Percentiles rank a stretch among this genome's conserved stretches.
Evolutionary conservation across 2,888 invertebrate genomes (phyloP).

Genomic region (Emesis furor): DNA sequence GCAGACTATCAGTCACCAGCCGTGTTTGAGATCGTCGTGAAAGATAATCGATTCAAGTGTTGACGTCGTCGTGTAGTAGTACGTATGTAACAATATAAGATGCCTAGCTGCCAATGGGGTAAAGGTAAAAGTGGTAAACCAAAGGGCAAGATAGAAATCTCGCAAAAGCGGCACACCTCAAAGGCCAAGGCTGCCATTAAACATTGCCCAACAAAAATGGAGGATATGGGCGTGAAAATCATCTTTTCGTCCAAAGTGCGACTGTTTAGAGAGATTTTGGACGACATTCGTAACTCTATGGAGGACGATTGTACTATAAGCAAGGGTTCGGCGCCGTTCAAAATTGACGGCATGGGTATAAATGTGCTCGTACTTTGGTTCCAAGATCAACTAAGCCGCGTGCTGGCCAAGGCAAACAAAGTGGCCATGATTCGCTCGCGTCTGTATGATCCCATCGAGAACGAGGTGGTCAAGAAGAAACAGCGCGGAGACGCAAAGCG

Average conservation of each 20-base stretch:
- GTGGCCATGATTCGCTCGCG: constrained; percentile 6
- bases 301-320: too few species aligned
- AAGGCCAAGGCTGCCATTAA: neutral
- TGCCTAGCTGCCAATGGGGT: neutral
- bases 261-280: too few species aligned
- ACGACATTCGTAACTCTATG: neutral
- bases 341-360: neutral
- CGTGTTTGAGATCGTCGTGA: constrained; percentile 12
- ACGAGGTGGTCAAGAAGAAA: neutral
- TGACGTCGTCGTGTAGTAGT: neutral
- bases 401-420: constrained; percentile 3
- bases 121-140: neutral
- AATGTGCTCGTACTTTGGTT: constrained; percentile 1
- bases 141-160: neutral
- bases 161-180: neutral
- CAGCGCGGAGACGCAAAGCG: neutral
- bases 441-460: neutral
- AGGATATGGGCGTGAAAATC: neutral
- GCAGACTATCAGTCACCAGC: constrained; percentile 5
- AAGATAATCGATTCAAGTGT: constrained; percentile 14
- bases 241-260: too few species aligned
- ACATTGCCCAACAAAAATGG: neutral
- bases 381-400: constrained; percentile 3
- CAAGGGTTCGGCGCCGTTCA: neutral
- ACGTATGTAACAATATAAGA: constrained; percentile 5